Evolutionary conservation across 2,888 invertebrate species (phyloP), one percentile per base, ranked within the genome.

Genomic region (Brenthis daphne): DNA sequence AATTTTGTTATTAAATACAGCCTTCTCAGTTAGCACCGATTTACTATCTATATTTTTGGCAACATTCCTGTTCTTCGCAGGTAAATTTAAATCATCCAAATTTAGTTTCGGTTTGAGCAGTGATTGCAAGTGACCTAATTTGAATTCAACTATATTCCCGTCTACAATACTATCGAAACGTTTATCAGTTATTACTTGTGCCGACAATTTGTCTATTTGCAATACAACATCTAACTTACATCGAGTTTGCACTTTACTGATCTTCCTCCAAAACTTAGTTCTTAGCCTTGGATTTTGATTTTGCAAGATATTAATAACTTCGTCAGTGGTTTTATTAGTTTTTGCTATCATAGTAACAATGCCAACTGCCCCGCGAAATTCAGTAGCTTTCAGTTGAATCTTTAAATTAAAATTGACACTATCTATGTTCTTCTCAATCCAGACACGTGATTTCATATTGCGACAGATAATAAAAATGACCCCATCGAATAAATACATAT

Each of bases 331-430:
- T 73, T 80, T 86, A 0, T 80, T 77, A 0, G 87, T 85, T 70
- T 84, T 85, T 0, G 87, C 79, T 4, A 79, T 71, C 87, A 92
- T 88, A 64, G 85, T 92, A 13, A 92, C 79, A 12, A 91, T 91
- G 0, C 92, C 92, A 0, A 92, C 92, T 0, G 90, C 89, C 0
- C 92, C 92, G n/a, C 92, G 82, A 68, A 88, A 91, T 69, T 92
- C 91, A 0, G 90, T 91, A 0, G 85, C 79, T 74, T 88, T 90
- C 2, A 92, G 77, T 70, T 80, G 80, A 0, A 81, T 75, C 50
- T 83, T 75, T 37, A 90, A 64, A 63, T 75, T 84, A 0, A 74
- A 63, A 68, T 86, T 88, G 0, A 89, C 78, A 4, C 69, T 54
- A 1, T 70, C 47, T 6, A 91, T 74, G 1, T 77, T 75, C 0